A percentile compares a stretch with the other conserved stretches of the same genome.
phyloP scores from a whole-genome alignment of 2,797 vertebrate species.

The Dromococcyx pavoninus region DNA sequence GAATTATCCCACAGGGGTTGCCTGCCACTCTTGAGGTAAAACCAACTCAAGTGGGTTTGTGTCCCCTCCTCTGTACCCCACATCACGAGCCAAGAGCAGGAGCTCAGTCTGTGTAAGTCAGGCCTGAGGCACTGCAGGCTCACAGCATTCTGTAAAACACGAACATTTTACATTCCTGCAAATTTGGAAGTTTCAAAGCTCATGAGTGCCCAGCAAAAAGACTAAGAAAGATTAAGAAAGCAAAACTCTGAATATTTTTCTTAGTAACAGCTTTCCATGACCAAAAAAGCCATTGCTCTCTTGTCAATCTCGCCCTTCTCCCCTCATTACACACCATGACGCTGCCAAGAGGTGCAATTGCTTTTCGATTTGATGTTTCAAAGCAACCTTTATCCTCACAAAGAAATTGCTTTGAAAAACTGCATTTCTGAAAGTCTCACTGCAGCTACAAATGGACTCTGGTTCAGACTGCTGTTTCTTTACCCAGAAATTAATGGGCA shows the following conservation, averaged over 20 bases:
- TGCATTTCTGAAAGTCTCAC: neutral
- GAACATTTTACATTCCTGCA: neutral
- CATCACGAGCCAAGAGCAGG: neutral
- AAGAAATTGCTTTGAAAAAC: neutral
- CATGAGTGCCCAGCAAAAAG: neutral
- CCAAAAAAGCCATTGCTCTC: too few relatives aligned
- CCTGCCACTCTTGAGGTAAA: conserved; percentile 88
- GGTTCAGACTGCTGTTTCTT: neutral
- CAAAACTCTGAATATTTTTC: neutral
- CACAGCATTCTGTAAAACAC: neutral
- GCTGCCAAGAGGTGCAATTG: neutral
- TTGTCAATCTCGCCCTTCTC: neutral
- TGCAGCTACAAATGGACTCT: neutral
- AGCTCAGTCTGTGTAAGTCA: neutral
- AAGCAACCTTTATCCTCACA: neutral
- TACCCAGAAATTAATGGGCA: neutral
- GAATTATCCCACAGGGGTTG: conserved; percentile 91
- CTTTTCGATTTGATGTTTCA: neutral
- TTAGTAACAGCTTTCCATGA: neutral
- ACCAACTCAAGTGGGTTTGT: neutral
- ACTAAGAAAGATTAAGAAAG: neutral
- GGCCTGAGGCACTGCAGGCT: neutral
- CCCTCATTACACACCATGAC: neutral
- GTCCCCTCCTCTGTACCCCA: too few relatives aligned
- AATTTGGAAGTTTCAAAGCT: neutral